Conservation (phyloP, 2,888 invertebrate species). For the Cryptops parisi region DNA sequence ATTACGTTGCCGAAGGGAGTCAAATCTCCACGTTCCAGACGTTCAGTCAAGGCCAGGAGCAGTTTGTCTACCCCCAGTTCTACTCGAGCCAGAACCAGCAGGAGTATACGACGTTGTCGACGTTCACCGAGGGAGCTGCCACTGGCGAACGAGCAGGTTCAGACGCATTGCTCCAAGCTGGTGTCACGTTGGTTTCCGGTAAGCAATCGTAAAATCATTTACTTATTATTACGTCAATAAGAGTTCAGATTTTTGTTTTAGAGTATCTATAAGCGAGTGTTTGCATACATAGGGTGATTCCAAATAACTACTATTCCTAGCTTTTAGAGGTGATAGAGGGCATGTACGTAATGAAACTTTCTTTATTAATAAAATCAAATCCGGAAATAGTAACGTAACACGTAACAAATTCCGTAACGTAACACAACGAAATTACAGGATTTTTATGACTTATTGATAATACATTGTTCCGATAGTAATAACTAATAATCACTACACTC, state of each 20-base stretch:
- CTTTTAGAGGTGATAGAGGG: too few species aligned
- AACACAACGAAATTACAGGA: too few species aligned
- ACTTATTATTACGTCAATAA: background rate
- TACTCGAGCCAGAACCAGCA: conserved; percentile 11
- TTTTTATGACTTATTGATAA: too few species aligned
- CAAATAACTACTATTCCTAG: too few species aligned
- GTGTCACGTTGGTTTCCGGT: conserved; percentile 9
- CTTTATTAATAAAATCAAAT: too few species aligned
- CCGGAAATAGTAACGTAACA: too few species aligned
- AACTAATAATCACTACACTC: too few species aligned
- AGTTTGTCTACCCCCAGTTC: conserved; percentile 8
- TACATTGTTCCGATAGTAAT: too few species aligned
- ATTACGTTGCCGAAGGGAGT: conserved; percentile 6
- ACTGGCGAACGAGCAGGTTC: background rate
- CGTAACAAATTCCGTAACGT: too few species aligned
- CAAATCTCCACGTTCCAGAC: conserved; percentile 11
- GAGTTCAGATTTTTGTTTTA: background rate
- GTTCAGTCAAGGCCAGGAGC: background rate
- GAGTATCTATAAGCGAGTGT: background rate
- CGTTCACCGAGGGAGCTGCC: conserved; percentile 10
- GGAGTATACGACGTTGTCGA: conserved; percentile 4
- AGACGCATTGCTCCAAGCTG: background rate
- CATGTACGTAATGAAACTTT: too few species aligned
- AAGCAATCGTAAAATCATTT: conserved; percentile 1
- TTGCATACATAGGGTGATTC: background rate